Conservation (phyloP, 2,113 vertebrate species). For the Pseudorhombus dupliciocellatus region DNA sequence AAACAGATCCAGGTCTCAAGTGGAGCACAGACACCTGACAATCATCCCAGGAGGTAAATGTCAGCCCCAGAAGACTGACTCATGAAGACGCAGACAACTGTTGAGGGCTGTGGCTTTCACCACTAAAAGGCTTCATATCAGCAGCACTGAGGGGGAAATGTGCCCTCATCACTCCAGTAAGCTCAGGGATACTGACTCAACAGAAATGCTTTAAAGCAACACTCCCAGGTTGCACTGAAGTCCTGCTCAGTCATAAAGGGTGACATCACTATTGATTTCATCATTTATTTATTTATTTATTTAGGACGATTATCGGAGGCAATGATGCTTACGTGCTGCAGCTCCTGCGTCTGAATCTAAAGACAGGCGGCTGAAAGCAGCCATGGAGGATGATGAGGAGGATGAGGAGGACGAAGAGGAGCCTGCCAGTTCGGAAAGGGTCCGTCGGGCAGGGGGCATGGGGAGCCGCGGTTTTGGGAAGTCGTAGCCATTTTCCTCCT, state of each 20-base stretch:
- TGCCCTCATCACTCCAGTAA: neutral
- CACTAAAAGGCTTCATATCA: neutral
- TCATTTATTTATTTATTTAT: no score
- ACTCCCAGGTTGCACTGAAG: neutral
- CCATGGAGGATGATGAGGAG: conserved; percentile 73
- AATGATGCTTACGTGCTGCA: conserved; percentile 61
- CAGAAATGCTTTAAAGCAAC: neutral
- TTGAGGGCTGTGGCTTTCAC: neutral
- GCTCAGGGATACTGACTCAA: neutral
- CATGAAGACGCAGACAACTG: neutral
- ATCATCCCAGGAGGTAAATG: conserved; percentile 41
- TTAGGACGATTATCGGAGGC: neutral
- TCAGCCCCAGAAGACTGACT: conserved; percentile 14
- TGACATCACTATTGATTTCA: no score
- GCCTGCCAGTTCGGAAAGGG: conserved; percentile 88
- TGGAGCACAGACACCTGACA: conserved; percentile 5
- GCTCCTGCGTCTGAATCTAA: conserved; percentile 81
- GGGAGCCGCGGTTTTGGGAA: conserved; percentile 86
- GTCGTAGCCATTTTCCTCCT: conserved; percentile 90
- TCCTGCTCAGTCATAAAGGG: no score
- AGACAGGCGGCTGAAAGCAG: conserved; percentile 85
- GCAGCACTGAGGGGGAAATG: neutral
- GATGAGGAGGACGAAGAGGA: conserved; percentile 80
- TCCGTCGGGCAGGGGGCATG: conserved; percentile 80
- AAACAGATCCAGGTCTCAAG: conserved; percentile 16